Percentiles rank a stretch among this genome's conserved stretches.
Conservation (phyloP, 2,888 invertebrate genomes). For the Apoderus coryli region DNA sequence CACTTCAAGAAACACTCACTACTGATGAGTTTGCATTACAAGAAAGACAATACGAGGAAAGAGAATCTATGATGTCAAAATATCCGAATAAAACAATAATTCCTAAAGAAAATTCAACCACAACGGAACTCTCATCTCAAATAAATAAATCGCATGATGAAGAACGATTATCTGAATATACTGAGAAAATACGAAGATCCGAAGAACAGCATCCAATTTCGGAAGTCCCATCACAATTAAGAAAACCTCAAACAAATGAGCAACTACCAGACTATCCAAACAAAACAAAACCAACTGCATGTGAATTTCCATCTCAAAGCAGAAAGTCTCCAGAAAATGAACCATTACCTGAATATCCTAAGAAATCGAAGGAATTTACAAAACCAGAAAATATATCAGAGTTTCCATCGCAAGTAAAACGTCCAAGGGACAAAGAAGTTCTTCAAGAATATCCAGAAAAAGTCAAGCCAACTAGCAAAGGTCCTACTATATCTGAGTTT, state of each 20-base stretch:
- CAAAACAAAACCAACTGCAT: constrained; percentile 12
- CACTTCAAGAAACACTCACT: too few relatives aligned
- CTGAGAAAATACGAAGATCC: too few relatives aligned
- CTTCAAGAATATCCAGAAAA: constrained; percentile 17
- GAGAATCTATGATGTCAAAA: too few relatives aligned
- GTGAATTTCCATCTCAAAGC: constrained; percentile 18
- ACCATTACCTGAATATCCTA: constrained; percentile 15
- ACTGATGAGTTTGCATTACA: too few relatives aligned
- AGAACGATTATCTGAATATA: too few relatives aligned
- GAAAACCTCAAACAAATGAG: constrained; percentile 17
- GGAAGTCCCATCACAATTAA: constrained; percentile 21
- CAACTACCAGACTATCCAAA: constrained; percentile 12
- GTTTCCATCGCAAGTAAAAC: constrained; percentile 19
- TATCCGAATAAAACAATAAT: too few relatives aligned
- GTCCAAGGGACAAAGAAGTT: constrained; percentile 17
- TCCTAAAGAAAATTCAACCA: too few relatives aligned
- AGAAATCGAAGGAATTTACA: constrained; percentile 13
- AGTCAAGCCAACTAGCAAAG: constrained; percentile 11
- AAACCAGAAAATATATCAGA: constrained; percentile 16
- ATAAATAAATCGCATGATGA: too few relatives aligned
- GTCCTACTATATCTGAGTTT: constrained; percentile 15
- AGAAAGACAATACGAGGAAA: too few relatives aligned
- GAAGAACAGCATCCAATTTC: constrained; percentile 11
- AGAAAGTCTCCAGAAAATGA: constrained; percentile 16
- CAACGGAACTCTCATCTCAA: too few relatives aligned